Evolutionary conservation across 2,113 vertebrate genomes (phyloP), one percentile per base, ranked within the genome.

Genomic region (Synodontis membranacea): DNA sequence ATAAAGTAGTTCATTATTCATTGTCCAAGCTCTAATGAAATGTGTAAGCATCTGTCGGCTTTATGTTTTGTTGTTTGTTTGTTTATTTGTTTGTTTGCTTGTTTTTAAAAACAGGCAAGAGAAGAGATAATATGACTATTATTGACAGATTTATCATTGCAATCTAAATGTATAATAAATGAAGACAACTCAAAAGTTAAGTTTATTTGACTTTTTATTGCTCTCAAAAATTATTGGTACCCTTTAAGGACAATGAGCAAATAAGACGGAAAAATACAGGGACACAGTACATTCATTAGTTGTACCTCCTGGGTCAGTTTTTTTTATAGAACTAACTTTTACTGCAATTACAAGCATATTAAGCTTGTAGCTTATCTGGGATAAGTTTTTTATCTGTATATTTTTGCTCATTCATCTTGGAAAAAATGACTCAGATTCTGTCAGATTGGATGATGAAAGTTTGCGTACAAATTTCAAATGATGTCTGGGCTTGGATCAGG

Each of bases 1-100:
- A 84, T 75, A 75, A 58, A 84, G 23, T 54, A 23, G 37, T 60
- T 58, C 52, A 75, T 75, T 60, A 75, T 84, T 84, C 52, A 56
- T 74, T 2, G 48, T 25, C 34, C 21, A 28, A 21, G 82, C 9
- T 42, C 8, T 42, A 74, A 10, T 74, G 70, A 28, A 74, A 74
- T 23, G 23, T 46, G 39, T 14, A 46, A 25, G 70, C 25, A 14
- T 28, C 42, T 2, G 14, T 46, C 72, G 28, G 72, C 23, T 56
- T 62, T 10, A 44, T 52, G 14, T 31, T 52, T 3, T 5, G n/a
- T n/a, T n/a, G n/a, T n/a, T n/a, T n/a, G n/a, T n/a, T n/a, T n/a
- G n/a, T n/a, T n/a, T n/a, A n/a, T n/a, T n/a, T n/a, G n/a, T n/a
- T n/a, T n/a, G n/a, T n/a, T n/a, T n/a, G n/a, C n/a, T n/a, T n/a